Evolutionary conservation across 2,113 vertebrate species (phyloP), one percentile per base, ranked within the genome.

Genomic region (Indri indri): DNA sequence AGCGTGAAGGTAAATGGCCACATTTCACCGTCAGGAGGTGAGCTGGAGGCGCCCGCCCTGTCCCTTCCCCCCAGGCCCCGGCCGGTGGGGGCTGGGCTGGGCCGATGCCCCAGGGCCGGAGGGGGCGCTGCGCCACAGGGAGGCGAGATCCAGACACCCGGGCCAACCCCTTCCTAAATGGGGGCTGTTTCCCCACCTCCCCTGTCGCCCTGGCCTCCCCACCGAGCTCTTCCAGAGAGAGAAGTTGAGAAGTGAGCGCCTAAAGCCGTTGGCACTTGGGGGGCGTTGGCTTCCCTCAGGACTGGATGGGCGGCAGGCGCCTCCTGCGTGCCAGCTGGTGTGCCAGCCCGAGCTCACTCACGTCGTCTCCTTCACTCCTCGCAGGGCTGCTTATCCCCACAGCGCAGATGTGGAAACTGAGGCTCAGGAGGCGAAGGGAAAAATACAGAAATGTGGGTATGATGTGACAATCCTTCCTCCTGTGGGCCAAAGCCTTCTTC

Each of bases 1-100:
- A 99, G 99, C 99, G 98, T 99, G 99, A 99, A 99, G 99, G 99
- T 99, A 99, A 99, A 99, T 99, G 99, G 99, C 99, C 99, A 99
- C 99, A 99, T 99, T 99, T 99, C 99, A 99, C 99, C 99, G 99
- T 99, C 98, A 98, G 99, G 99, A 99, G 99, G 99, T 99, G 99
- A 99, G 99, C 98, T 83, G 97, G 98, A 98, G 99, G 99, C 98
- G 97, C 98, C 98, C 98, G 98, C 98, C 98, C 98, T 98, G 99
- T 98, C 99, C 99, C 99, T 99, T 99, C 99, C 99, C 99, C 99
- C 98, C 98, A 98, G 96, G 98, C 98, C 99, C 97, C 3, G 25
- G 88, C 34, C 11, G 98, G 57, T 98, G 98, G 95, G 98, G 97
- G 93, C 8, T 17, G 42, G 52, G 32, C 23, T 47, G 18, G 9